Percentiles rank a stretch among this genome's conserved stretches.
Conservation (phyloP, 2,113 vertebrate genomes). For the Baryphthengus martii region DNA sequence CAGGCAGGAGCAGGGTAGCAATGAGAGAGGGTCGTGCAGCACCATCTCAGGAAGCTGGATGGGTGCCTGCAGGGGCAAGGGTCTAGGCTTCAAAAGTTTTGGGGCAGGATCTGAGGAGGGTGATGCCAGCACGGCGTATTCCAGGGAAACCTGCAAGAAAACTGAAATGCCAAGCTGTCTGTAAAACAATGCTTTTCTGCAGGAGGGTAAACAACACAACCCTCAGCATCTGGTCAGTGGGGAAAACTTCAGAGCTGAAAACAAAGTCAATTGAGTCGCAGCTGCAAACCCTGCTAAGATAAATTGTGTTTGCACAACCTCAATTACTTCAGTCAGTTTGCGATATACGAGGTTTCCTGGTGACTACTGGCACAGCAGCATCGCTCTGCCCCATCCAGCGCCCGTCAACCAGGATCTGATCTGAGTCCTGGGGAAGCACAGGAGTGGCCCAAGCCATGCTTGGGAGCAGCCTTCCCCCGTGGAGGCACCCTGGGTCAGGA, state of each 20-base stretch:
- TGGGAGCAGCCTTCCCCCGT: neutral
- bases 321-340: neutral
- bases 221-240: neutral
- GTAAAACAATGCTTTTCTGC: neutral
- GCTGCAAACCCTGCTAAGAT: neutral
- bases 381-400: neutral
- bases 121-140: fast-evolving
- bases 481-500: neutral
- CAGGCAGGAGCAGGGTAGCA: neutral
- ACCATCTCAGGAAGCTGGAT: neutral
- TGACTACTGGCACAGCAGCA: neutral
- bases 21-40: neutral
- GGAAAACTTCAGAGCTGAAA: slow-evolving; percentile 36
- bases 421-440: neutral
- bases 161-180: neutral
- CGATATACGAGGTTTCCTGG: neutral
- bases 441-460: neutral
- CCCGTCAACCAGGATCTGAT: fast-evolving
- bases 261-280: neutral
- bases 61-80: neutral
- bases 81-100: neutral
- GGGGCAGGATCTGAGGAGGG: neutral
- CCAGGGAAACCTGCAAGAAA: neutral
- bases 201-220: neutral
- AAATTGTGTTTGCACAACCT: slow-evolving; percentile 2